These are phyloP conservation scores for Theretra japonica DNA, from an alignment of 2,888 invertebrate genomes.

Conservation along the genomic window DNA sequence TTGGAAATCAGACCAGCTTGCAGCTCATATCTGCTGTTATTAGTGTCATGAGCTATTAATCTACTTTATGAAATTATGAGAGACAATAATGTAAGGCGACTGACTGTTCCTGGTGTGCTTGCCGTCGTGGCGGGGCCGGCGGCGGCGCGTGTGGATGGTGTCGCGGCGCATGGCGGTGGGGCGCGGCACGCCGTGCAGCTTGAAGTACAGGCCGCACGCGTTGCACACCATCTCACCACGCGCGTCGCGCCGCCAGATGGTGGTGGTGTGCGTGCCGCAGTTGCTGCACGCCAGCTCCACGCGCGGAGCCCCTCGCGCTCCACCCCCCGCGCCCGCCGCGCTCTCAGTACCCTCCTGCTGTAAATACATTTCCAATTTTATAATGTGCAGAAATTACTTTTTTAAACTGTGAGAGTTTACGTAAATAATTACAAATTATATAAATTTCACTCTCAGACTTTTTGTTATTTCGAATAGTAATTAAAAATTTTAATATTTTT, in stretches of 20 bases:
- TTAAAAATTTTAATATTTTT: too few relatives aligned
- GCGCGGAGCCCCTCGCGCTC: slow-evolving; percentile 70
- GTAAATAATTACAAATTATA: too few relatives aligned
- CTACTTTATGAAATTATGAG: too few relatives aligned
- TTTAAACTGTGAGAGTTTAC: too few relatives aligned
- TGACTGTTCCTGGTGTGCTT: slow-evolving; percentile 80
- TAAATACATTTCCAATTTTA: neutral
- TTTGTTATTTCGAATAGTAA: too few relatives aligned
- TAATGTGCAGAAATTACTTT: too few relatives aligned
- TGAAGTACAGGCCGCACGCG: slow-evolving; percentile 98
- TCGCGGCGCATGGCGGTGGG: slow-evolving; percentile 98
- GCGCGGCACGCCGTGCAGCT: slow-evolving; percentile 96
- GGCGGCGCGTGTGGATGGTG: slow-evolving; percentile 96
- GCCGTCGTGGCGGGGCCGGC: slow-evolving; percentile 91
- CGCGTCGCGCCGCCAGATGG: slow-evolving; percentile 98
- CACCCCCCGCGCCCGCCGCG: slow-evolving; percentile 33
- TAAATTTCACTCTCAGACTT: too few relatives aligned
- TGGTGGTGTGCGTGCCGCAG: slow-evolving; percentile 98
- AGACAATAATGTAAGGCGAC: neutral
- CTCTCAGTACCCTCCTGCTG: slow-evolving; percentile 54
- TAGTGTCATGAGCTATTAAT: too few relatives aligned
- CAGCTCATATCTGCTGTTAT: too few relatives aligned
- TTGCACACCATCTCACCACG: slow-evolving; percentile 99
- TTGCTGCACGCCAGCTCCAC: slow-evolving; percentile 97
- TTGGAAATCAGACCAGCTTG: too few relatives aligned